Conservation (phyloP, 2,113 vertebrate species). For the Menura novaehollandiae region DNA sequence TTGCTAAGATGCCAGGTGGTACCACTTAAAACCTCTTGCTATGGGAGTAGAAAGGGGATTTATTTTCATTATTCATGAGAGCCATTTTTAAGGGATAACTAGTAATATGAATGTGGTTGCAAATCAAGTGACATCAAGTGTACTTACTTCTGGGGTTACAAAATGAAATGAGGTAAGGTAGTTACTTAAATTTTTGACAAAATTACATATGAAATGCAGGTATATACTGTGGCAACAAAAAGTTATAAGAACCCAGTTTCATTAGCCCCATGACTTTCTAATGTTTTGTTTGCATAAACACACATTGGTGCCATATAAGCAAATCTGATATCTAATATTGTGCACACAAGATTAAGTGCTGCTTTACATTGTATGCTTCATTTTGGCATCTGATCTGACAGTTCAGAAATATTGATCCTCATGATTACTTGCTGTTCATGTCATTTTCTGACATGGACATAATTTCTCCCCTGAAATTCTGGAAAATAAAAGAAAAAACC, state of each 20-base stretch:
- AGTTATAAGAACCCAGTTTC: not conserved
- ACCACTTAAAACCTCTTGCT: constrained; percentile 64
- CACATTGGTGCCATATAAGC: not conserved
- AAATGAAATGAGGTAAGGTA: not conserved
- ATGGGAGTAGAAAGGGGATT: constrained; percentile 48
- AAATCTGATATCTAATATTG: not conserved
- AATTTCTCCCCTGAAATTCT: not conserved
- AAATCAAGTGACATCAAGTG: constrained; percentile 48
- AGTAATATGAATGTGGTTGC: constrained; percentile 4
- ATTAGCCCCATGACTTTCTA: not conserved
- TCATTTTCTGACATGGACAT: not conserved
- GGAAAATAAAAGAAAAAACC: too few relatives aligned
- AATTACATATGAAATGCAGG: not conserved
- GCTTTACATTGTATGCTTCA: not conserved
- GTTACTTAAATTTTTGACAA: not conserved
- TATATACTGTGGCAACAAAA: not conserved
- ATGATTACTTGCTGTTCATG: not conserved
- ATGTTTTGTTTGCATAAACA: not conserved
- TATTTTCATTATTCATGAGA: constrained; percentile 68
- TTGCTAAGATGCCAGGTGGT: constrained; percentile 65
- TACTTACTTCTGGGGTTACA: constrained; percentile 16
- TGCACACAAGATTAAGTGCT: not conserved
- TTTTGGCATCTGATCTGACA: not conserved
- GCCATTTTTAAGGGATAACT: constrained; percentile 52
- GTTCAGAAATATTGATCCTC: not conserved